Conservation (phyloP, 2,888 invertebrate genomes). For the Bembecia ichneumoniformis region DNA sequence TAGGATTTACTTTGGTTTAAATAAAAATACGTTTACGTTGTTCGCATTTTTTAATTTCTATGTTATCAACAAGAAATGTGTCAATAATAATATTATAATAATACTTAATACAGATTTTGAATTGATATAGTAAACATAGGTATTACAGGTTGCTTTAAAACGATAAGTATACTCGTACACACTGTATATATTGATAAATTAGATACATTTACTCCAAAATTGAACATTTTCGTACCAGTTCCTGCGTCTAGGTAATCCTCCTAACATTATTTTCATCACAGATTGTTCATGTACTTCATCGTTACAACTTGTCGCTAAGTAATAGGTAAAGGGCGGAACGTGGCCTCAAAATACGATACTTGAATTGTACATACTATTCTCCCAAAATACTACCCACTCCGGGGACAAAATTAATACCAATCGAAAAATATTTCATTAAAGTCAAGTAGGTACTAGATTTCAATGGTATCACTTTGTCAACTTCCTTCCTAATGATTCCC, state of each 20-base stretch:
- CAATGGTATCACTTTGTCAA: conserved; percentile 21
- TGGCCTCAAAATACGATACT: conserved; percentile 20
- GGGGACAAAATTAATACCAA: conserved; percentile 25
- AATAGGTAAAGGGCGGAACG: conserved; percentile 42
- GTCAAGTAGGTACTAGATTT: conserved; percentile 8
- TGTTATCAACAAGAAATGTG: conserved; percentile 64
- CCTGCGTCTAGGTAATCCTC: conserved; percentile 41
- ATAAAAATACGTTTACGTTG: conserved; percentile 18
- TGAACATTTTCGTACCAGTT: conserved; percentile 35
- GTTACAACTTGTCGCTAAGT: conserved; percentile 33
- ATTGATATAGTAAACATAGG: background rate
- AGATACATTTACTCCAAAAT: conserved; percentile 37
- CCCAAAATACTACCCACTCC: conserved; percentile 29
- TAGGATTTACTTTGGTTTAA: background rate
- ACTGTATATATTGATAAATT: conserved; percentile 29
- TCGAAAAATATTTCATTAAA: conserved; percentile 10
- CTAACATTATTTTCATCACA: conserved; percentile 64
- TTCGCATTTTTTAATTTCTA: conserved; percentile 61
- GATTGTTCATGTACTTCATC: conserved; percentile 64
- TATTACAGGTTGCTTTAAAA: conserved; percentile 43
- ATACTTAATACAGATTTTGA: conserved; percentile 47
- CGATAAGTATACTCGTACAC: conserved; percentile 44
- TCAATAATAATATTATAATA: conserved; percentile 66
- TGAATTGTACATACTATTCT: conserved; percentile 9
- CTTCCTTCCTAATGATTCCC: conserved; percentile 36